Evolutionary conservation across 2,113 vertebrate genomes (phyloP), one percentile per base, ranked within the genome.

Genomic region (Lipotes vexillifer): DNA sequence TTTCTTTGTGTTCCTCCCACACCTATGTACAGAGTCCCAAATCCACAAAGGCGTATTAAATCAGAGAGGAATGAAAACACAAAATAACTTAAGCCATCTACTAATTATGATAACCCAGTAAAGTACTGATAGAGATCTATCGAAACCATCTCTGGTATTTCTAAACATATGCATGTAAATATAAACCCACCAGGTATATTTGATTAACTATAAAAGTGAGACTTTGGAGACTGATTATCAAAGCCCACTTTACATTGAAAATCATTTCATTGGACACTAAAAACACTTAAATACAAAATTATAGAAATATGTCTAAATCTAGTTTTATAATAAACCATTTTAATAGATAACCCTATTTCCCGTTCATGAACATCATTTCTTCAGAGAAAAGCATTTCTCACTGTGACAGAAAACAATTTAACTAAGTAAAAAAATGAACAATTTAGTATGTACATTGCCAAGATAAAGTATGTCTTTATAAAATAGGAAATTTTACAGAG

Each of bases 341-440:
- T 96, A 97, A 98, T 93, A 94, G 91, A 97, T 88, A 93, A 46
- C 13, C 88, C 78, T 65, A 68, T 92, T 97, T 97, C 94, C 85
- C 2, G 3, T 25, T 57, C 59, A 95, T 27, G 86, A 85, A 94
- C 74, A 97, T 92, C 95, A 97, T 93, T 97, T 92, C 82, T 97
- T 97, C 85, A 78, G 36, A 93, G 87, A 63, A 96, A 84, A 93
- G 59, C 92, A 96, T 97, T 97, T 80, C 96, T 97, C 92, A 96
- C 23, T 55, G 15, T 96, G 97, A 97, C 92, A 97, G 97, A 96
- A 96, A 96, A 95, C 93, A 96, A 98, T 98, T 96, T 97, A 97
- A 97, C 88, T 94, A 93, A 97, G 96, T 97, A 78, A 94, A 97
- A 97, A 97, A 92, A 96, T 85, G 94, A 81, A 90, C 88, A 89